Conservation (phyloP, 2,888 invertebrate genomes). For the Druceiella hillmani region DNA sequence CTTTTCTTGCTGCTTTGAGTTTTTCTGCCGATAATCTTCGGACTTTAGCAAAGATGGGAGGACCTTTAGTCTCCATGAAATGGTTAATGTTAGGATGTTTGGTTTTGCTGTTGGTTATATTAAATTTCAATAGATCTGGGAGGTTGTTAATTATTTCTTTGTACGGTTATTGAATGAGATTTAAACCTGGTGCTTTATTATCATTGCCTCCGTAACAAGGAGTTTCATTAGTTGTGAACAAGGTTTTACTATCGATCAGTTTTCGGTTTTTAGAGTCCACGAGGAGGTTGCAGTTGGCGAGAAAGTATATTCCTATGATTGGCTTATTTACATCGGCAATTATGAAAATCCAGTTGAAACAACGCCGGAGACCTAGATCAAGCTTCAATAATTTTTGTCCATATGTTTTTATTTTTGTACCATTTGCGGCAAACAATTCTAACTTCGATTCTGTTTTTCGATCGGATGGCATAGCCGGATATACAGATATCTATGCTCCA, state of each 20-base stretch:
- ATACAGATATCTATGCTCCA: neutral
- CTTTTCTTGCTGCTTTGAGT: conserved; percentile 12
- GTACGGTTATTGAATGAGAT: no score
- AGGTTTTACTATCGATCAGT: conserved; percentile 11
- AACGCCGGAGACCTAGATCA: conserved; percentile 25
- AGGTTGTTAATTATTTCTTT: neutral
- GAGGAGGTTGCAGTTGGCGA: conserved; percentile 23
- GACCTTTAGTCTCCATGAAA: conserved; percentile 22
- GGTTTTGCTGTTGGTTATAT: conserved; percentile 9
- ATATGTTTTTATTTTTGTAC: conserved; percentile 24
- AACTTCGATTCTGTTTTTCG: conserved; percentile 15
- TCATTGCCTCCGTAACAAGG: neutral
- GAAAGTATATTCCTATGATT: conserved; percentile 27
- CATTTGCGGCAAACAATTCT: conserved; percentile 25
- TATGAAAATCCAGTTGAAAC: conserved; percentile 25
- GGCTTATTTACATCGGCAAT: conserved; percentile 26
- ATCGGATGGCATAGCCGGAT: neutral
- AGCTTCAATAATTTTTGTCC: conserved; percentile 18
- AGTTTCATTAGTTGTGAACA: neutral
- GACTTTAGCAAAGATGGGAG: conserved; percentile 16
- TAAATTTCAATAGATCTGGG: neutral
- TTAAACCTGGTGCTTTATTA: no score
- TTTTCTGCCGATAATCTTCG: conserved; percentile 16
- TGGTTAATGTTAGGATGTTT: conserved; percentile 19
- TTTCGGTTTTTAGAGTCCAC: conserved; percentile 21